These are phyloP conservation scores for Busseola fusca DNA, from an alignment of 2,888 invertebrate genomes.

Conservation along the genomic window DNA sequence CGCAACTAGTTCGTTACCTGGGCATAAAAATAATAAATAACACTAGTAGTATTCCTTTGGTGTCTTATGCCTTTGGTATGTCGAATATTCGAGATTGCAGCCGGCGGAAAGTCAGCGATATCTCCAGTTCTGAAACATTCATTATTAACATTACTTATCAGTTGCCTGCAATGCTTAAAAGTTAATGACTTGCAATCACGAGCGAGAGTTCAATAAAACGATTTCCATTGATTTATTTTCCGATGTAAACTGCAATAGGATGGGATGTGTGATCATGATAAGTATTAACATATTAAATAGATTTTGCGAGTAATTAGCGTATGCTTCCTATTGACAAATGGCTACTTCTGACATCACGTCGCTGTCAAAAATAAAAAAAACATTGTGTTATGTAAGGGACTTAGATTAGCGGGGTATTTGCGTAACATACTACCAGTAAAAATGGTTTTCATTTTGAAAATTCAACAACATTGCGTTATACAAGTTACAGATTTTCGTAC, in stretches of 20 bases:
- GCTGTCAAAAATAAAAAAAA: neutral
- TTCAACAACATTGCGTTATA: too few species aligned
- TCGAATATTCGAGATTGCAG: constrained; percentile 39
- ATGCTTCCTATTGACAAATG: neutral
- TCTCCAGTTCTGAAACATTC: constrained; percentile 54
- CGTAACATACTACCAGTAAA: neutral
- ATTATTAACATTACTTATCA: constrained; percentile 39
- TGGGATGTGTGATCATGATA: neutral
- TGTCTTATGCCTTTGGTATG: constrained; percentile 34
- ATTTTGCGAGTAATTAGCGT: too few species aligned
- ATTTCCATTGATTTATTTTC: constrained; percentile 39
- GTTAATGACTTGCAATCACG: constrained; percentile 47
- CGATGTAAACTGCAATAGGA: neutral
- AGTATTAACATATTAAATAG: neutral
- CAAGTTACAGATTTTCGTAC: too few species aligned
- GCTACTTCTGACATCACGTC: too few species aligned
- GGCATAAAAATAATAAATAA: constrained; percentile 34
- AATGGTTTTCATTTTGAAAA: too few species aligned
- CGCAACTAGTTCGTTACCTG: constrained; percentile 20
- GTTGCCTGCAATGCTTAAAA: constrained; percentile 30
- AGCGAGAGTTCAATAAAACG: constrained; percentile 43
- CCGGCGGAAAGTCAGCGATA: constrained; percentile 48
- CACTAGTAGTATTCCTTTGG: constrained; percentile 31
- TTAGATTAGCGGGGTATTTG: neutral
- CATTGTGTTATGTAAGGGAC: neutral